Conservation (phyloP, 1,140 invertebrate genomes). For the Lanistes nyassanus region DNA sequence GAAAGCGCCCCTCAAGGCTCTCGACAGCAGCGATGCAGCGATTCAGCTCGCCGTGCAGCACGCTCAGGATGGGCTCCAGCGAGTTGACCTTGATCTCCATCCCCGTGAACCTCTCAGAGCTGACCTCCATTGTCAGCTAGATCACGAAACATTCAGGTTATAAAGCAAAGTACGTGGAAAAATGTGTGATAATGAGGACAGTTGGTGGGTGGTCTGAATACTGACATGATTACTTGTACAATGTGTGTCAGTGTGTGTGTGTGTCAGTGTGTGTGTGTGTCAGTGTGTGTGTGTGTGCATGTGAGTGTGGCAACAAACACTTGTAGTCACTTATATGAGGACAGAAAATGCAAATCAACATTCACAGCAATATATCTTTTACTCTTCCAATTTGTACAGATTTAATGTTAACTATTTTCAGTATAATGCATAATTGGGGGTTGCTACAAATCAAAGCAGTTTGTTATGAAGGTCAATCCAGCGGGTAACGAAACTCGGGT, state of each 20-base stretch:
- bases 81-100: conserved; percentile 40
- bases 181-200: too few species aligned
- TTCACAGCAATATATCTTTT: not conserved
- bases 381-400: not conserved
- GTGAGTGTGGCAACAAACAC: too few species aligned
- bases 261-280: too few species aligned
- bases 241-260: too few species aligned
- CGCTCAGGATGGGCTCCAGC: conserved; percentile 46
- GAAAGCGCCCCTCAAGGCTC: conserved; percentile 21
- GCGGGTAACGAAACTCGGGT: not conserved
- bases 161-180: too few species aligned
- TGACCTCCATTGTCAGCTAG: not conserved
- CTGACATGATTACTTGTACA: too few species aligned
- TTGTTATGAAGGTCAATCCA: not conserved
- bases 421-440: not conserved
- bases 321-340: too few species aligned
- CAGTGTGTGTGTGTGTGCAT: too few species aligned
- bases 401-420: too few species aligned
- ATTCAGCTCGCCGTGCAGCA: conserved; percentile 35
- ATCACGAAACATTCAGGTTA: too few species aligned
- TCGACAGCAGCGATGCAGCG: conserved; percentile 30
- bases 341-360: too few species aligned
- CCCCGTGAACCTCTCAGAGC: not conserved
- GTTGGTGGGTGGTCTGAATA: too few species aligned
- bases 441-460: not conserved